Conservation (phyloP, 2,113 vertebrate species). For the Chlamydotis undulata region DNA sequence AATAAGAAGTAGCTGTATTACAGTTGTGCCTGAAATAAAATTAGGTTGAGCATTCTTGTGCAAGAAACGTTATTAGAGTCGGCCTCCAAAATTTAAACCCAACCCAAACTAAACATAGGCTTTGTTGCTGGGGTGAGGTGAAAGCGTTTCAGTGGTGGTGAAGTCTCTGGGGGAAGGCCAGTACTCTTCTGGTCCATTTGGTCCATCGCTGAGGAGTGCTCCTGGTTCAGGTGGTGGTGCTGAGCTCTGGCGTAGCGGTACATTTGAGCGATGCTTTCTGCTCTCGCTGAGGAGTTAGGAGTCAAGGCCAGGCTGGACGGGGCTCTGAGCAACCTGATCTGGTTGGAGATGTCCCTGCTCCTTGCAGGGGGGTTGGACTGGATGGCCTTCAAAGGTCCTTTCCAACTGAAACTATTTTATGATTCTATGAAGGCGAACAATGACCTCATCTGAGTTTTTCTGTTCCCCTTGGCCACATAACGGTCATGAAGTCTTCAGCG, state of each 20-base stretch:
- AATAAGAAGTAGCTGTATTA: neutral
- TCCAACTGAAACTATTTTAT: too few species aligned
- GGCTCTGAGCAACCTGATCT: too few species aligned
- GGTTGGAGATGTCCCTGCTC: too few species aligned
- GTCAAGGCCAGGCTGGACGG: too few species aligned
- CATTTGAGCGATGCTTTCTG: neutral
- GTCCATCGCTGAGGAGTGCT: neutral
- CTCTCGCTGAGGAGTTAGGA: accelerated
- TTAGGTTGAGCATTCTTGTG: neutral
- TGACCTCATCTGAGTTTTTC: neutral
- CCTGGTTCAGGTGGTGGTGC: neutral
- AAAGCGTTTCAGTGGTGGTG: neutral
- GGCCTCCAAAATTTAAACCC: neutral
- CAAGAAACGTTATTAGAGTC: neutral
- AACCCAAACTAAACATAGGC: neutral
- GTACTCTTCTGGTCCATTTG: neutral
- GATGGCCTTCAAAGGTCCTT: too few species aligned
- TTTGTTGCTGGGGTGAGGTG: neutral
- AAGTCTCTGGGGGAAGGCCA: neutral
- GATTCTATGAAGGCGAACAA: too few species aligned
- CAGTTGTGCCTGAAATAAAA: neutral
- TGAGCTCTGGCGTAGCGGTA: neutral
- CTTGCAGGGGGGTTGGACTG: too few species aligned
- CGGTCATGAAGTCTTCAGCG: accelerated
- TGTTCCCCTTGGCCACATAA: neutral